Evolutionary conservation across 2,113 vertebrate genomes (phyloP).

Genomic region (Menura novaehollandiae): DNA sequence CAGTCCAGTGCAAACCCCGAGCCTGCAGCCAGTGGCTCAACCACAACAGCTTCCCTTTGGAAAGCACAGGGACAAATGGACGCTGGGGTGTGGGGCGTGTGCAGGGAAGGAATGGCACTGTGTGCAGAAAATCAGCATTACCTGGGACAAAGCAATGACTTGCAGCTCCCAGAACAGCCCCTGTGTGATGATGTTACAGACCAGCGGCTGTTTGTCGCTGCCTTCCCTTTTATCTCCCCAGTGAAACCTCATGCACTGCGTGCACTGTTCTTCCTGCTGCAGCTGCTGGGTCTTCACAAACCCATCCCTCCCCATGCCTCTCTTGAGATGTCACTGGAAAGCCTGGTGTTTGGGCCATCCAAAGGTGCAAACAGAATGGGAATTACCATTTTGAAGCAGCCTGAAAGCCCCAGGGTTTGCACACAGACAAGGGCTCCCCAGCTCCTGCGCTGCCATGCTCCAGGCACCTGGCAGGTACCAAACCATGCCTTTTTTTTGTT

Average conservation of each 20-base stretch:
- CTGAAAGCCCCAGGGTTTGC: background rate
- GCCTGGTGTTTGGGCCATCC: background rate
- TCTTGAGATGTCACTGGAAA: background rate
- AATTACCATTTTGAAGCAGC: background rate
- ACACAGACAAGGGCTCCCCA: background rate
- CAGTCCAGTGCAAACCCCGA: accelerated
- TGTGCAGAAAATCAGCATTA: background rate
- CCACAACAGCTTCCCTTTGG: background rate
- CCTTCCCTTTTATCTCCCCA: background rate
- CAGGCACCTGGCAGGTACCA: background rate
- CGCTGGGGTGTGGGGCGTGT: background rate
- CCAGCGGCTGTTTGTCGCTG: background rate
- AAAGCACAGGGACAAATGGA: accelerated
- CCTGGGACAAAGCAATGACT: background rate
- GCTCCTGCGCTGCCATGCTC: background rate
- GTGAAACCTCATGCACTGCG: accelerated
- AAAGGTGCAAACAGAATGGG: background rate
- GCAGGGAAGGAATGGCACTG: background rate
- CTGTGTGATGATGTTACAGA: background rate
- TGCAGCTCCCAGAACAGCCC: background rate
- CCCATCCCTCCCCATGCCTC: background rate
- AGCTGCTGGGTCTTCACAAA: background rate
- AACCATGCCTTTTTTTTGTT: background rate
- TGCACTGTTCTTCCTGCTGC: background rate
- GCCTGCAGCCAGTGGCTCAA: background rate